A percentile compares a stretch with the other conserved stretches of the same genome.
Evolutionary conservation across 2,113 vertebrate genomes (phyloP).

Genomic region (Edolisoma coerulescens): DNA sequence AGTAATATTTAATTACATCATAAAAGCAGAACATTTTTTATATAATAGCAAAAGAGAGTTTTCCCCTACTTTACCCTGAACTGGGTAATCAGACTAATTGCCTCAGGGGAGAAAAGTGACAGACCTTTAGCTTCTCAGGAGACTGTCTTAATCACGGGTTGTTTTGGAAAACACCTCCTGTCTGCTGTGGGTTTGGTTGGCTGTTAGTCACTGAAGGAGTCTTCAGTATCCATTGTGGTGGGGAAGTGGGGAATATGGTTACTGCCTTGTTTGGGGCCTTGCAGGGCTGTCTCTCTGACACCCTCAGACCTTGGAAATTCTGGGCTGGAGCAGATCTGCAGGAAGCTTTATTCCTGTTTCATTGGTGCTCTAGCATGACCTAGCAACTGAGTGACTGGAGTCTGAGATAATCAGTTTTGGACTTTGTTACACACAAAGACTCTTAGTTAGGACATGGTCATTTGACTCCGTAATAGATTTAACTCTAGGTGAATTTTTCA

Average conservation of each 20-base stretch:
- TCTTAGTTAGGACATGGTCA: background rate
- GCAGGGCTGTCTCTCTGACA: background rate
- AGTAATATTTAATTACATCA: background rate
- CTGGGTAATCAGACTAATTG: background rate
- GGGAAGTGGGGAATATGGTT: background rate
- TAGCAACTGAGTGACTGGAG: background rate
- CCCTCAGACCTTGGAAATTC: background rate
- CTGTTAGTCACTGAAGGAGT: background rate
- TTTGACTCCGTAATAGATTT: background rate
- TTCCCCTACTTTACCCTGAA: background rate
- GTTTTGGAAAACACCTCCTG: background rate
- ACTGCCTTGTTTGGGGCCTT: background rate
- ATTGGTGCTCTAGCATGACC: background rate
- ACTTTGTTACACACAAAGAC: background rate
- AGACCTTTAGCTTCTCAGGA: background rate
- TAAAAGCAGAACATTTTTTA: background rate
- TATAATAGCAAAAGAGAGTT: background rate
- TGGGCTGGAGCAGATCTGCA: background rate
- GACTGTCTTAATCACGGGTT: fast-evolving
- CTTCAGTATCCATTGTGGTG: background rate
- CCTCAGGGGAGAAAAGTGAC: background rate
- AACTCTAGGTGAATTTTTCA: background rate
- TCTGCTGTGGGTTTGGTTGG: background rate
- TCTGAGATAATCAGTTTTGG: background rate
- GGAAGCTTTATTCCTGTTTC: background rate